These are phyloP conservation scores for Catostylus mosaicus DNA, from an alignment of 30 jellyfish, hydroid and myxozoan genomes.

Conservation along the genomic window DNA sequence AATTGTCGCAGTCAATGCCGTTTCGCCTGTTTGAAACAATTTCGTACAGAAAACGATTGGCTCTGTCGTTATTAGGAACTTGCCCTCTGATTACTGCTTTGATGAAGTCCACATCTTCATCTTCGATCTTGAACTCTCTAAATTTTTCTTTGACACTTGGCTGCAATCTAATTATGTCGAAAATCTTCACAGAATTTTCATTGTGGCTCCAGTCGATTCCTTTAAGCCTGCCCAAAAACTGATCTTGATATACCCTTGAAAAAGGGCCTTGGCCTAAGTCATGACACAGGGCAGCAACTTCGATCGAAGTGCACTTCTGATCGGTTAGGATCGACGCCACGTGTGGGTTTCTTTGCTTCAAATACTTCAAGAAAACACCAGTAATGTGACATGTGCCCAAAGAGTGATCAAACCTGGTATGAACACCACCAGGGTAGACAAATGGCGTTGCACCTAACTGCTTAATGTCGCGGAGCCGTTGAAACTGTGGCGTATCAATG, in stretches of 20 bases:
- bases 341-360: slow-evolving; percentile 34
- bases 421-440: slow-evolving; percentile 62
- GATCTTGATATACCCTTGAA: slow-evolving; percentile 52
- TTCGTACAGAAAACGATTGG: slow-evolving; percentile 50
- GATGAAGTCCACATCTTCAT: slow-evolving; percentile 40
- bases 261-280: slow-evolving; percentile 80
- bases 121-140: slow-evolving; percentile 3
- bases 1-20: slow-evolving; percentile 62
- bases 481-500: slow-evolving; percentile 62
- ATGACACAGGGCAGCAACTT: slow-evolving; percentile 65
- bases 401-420: slow-evolving; percentile 69
- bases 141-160: slow-evolving; percentile 2
- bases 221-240: slow-evolving; percentile 24
- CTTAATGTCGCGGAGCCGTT: slow-evolving; percentile 57
- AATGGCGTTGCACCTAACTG: slow-evolving; percentile 63
- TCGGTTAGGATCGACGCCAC: slow-evolving; percentile 1
- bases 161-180: slow-evolving; percentile 17
- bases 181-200: slow-evolving; percentile 24
- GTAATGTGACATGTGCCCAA: slow-evolving; percentile 58
- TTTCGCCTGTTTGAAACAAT: slow-evolving; percentile 43
- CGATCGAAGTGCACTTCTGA: slow-evolving; percentile 2
- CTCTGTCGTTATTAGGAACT: slow-evolving; percentile 16
- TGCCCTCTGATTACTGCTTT: slow-evolving; percentile 42
- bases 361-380: slow-evolving; percentile 25
- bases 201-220: slow-evolving; percentile 53